Evolutionary conservation across 1,140 invertebrate genomes (phyloP), one percentile per base, ranked within the genome.

Genomic region (Cyclina sinensis): DNA sequence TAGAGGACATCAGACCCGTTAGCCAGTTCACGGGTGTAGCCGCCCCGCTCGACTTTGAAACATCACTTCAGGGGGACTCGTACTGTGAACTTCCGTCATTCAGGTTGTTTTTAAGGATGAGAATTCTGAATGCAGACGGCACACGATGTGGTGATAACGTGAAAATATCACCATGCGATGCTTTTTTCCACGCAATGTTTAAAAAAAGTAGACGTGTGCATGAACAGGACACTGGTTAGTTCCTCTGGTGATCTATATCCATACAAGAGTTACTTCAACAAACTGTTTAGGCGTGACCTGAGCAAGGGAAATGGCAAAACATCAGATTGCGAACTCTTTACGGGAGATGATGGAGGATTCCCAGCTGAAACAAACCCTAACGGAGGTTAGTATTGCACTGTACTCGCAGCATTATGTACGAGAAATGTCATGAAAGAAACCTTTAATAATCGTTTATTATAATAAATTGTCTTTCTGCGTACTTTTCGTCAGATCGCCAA

Each of bases 141-240:
- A 62, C 57, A 24, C 57, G 57, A 1, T 62, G 57, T 27, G 57
- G n/a, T 27, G 57, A 62, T 14, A 14, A 62, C 57, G 57, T 62
- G 57, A 62, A 62, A 62, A 62, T 62, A 62, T 62, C 57, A 62
- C 57, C 57, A 1, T 62, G 57, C 14, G 57, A 62, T 27, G 1
- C 57, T 24, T 62, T 62, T 27, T 62, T 62, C 57, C 57, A 62
- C 57, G 24, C 57, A 24, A 62, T 62, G 57, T 62, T 62, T 14
- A 62, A 62, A 14, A n/a, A 62, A 62, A 62, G 57, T 62, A 24
- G 57, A 62, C 24, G 57, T 62, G 57, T 62, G 27, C 57, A 62
- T 62, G 57, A 62, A 62, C 24, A 62, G 57, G 14, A 62, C n/a
- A 1, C 57, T 62, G 21, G 57, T 62, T 62, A 62, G 57, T 27